Percentiles rank a stretch among this genome's conserved stretches.
phyloP scores from a whole-genome alignment of 1,140 invertebrate genomes.

The Ladona fulva region DNA sequence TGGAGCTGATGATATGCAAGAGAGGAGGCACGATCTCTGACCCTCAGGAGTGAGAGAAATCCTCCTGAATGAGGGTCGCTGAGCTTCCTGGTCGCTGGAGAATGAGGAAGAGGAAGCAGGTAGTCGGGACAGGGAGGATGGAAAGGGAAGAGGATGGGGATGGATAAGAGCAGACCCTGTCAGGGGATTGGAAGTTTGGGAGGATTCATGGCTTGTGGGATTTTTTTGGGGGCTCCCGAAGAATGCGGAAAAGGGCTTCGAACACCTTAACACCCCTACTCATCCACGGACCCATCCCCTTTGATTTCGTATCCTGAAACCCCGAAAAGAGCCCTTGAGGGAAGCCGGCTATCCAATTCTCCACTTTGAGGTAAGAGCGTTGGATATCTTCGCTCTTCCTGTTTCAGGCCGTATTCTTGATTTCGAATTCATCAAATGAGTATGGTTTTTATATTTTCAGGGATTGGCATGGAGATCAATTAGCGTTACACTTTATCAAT shows the following conservation, averaged over 20 bases:
- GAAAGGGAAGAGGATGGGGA: not conserved
- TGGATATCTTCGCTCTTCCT: too few relatives aligned
- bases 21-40: too few relatives aligned
- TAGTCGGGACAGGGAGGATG: not conserved
- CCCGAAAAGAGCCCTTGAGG: not conserved
- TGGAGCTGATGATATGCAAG: too few relatives aligned
- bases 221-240: not conserved
- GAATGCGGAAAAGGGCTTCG: not conserved
- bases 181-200: not conserved
- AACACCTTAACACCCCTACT: too few relatives aligned
- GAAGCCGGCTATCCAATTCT: not conserved
- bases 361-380: too few relatives aligned
- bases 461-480: too few relatives aligned
- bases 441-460: too few relatives aligned
- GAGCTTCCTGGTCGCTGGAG: not conserved
- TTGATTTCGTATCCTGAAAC: not conserved
- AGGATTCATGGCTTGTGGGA: not conserved
- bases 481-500: too few relatives aligned
- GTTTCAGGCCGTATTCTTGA: too few relatives aligned
- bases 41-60: too few relatives aligned
- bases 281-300: not conserved
- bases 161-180: not conserved
- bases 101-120: conserved; percentile 4
- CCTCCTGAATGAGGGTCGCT: not conserved
- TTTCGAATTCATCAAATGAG: too few relatives aligned